A percentile compares a stretch with the other conserved stretches of the same genome.
These are phyloP conservation scores for Bicyclus anynana DNA, from an alignment of 1,140 invertebrate species.

Conservation along the genomic window DNA sequence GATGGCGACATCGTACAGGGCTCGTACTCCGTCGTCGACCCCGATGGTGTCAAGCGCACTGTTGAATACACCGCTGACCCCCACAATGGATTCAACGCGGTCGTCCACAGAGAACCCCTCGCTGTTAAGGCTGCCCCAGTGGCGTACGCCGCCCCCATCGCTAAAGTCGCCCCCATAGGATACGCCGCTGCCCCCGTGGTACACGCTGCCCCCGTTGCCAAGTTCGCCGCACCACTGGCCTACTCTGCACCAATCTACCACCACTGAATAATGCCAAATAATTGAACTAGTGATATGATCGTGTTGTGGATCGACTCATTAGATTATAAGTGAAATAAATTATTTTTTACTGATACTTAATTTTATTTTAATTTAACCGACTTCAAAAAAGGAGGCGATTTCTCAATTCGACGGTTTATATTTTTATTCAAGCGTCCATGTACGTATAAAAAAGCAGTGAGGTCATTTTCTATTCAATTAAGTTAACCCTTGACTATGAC, in stretches of 20 bases:
- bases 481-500: too few relatives aligned
- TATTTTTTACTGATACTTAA: conserved; percentile 33
- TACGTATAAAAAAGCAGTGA: too few relatives aligned
- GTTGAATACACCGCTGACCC: conserved; percentile 81
- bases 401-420: too few relatives aligned
- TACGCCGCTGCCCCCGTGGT: conserved; percentile 19
- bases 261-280: conserved; percentile 60
- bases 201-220: conserved; percentile 24
- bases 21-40: conserved; percentile 81
- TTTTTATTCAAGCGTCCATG: too few relatives aligned
- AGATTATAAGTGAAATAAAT: conserved; percentile 48
- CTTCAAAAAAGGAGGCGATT: neutral
- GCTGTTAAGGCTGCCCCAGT: conserved; percentile 24
- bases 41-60: conserved; percentile 81
- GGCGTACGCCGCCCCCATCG: conserved; percentile 27
- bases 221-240: conserved; percentile 46
- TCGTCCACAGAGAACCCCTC: conserved; percentile 62
- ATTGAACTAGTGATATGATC: conserved; percentile 11
- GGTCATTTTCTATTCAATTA: too few relatives aligned
- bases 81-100: conserved; percentile 77
- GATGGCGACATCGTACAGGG: conserved; percentile 80
- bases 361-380: conserved; percentile 13
- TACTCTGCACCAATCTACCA: conserved; percentile 51
- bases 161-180: conserved; percentile 17
- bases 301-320: conserved; percentile 15